These are phyloP conservation scores for Apostichopus californicus DNA, from an alignment of 35 echinoderm and acorn worm genomes.

Conservation along the genomic window DNA sequence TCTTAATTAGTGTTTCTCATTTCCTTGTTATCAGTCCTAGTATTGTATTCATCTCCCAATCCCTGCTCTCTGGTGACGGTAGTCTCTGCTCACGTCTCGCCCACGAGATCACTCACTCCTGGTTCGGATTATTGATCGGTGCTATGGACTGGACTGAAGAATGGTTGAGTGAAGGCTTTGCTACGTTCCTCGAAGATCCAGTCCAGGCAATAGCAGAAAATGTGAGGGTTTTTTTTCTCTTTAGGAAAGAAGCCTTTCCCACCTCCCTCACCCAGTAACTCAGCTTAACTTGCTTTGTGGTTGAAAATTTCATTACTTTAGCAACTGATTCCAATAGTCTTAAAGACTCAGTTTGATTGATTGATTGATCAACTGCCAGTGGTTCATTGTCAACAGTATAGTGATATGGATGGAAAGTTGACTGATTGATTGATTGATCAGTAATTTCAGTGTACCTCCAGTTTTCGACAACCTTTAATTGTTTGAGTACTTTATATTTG, in stretches of 20 bases:
- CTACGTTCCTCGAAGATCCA: constrained; percentile 89
- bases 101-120: constrained; percentile 91
- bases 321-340: no score
- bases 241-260: not conserved
- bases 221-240: constrained; percentile 29
- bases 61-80: constrained; percentile 75
- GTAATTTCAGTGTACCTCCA: no score
- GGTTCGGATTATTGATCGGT: constrained; percentile 91
- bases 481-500: no score
- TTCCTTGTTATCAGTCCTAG: constrained; percentile 68
- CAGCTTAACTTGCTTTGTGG: no score
- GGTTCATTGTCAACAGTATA: no score
- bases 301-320: no score
- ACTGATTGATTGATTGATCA: no score
- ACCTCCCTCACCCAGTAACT: no score
- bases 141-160: constrained; percentile 93
- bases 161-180: constrained; percentile 95
- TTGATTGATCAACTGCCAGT: no score
- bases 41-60: constrained; percentile 75
- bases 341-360: not conserved
- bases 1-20: not conserved
- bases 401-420: no score
- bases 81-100: constrained; percentile 69
- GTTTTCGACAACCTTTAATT: no score
- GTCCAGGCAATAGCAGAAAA: constrained; percentile 76